Evolutionary conservation across 92 coral and sea anemone species (phyloP).

Genomic region (Epizoanthus illoricatus): DNA sequence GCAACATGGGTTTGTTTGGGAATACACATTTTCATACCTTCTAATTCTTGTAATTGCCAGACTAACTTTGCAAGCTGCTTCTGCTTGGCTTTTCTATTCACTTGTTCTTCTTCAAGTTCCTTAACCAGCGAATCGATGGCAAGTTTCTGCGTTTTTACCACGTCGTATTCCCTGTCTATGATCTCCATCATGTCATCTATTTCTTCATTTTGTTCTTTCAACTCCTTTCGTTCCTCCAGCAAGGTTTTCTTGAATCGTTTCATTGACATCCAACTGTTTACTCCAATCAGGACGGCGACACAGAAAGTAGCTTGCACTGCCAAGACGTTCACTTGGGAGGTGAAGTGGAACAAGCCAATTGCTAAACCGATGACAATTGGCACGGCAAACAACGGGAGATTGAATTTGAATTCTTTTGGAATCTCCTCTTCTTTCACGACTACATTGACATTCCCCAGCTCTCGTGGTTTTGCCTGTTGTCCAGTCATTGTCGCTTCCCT

Average conservation of each 20-base stretch:
- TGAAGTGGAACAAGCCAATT: slow-evolving; percentile 49
- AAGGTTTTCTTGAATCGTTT: slow-evolving; percentile 56
- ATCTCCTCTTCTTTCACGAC: slow-evolving; percentile 42
- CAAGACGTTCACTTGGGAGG: slow-evolving; percentile 51
- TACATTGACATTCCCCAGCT: slow-evolving; percentile 45
- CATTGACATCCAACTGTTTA: slow-evolving; percentile 65
- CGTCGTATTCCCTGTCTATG: slow-evolving; percentile 77
- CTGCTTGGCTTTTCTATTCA: slow-evolving; percentile 68
- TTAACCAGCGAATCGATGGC: slow-evolving; percentile 80
- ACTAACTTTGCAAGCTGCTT: slow-evolving; percentile 75
- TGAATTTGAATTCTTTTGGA: slow-evolving; percentile 46
- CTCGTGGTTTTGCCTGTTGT: slow-evolving; percentile 43
- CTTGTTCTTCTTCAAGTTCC: slow-evolving; percentile 81
- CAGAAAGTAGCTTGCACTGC: slow-evolving; percentile 49
- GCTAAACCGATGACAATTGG: slow-evolving; percentile 70
- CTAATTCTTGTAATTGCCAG: slow-evolving; percentile 79
- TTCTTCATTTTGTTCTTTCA: slow-evolving; percentile 72
- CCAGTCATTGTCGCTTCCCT: slow-evolving; percentile 56
- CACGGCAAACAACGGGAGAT: slow-evolving; percentile 52
- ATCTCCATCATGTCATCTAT: slow-evolving; percentile 76
- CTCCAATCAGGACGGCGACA: slow-evolving; percentile 41
- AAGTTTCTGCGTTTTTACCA: slow-evolving; percentile 73
- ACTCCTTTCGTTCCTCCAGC: slow-evolving; percentile 63
- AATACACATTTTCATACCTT: slow-evolving; percentile 73
- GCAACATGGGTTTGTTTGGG: slow-evolving; percentile 47